These are phyloP conservation scores for Dilophus febrilis DNA, from an alignment of 2,888 invertebrate species.

Conservation along the genomic window DNA sequence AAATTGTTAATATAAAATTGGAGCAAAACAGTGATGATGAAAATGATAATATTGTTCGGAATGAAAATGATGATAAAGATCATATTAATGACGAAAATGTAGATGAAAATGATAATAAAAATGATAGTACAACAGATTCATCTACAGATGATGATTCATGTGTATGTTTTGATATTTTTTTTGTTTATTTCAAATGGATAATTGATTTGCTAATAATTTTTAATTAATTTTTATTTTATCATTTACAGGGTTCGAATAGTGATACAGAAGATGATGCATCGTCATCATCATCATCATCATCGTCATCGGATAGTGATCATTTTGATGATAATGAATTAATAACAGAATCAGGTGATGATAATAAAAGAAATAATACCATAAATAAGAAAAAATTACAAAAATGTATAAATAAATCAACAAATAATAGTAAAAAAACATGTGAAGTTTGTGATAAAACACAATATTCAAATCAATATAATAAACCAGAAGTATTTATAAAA, in stretches of 20 bases:
- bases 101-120: constrained; percentile 9
- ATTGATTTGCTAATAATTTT: no score
- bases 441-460: constrained; percentile 38
- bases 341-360: no score
- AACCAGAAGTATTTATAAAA: constrained; percentile 42
- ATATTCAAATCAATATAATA: constrained; percentile 38
- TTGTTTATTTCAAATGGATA: no score
- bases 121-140: constrained; percentile 17
- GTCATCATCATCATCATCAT: no score
- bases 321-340: constrained; percentile 21
- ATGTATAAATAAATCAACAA: constrained; percentile 30
- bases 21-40: background rate
- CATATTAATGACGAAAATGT: constrained; percentile 20
- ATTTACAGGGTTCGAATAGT: constrained; percentile 20
- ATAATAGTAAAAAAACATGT: constrained; percentile 41
- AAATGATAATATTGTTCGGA: no score
- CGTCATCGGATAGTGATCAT: no score
- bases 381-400: background rate
- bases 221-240: no score
- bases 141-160: constrained; percentile 12
- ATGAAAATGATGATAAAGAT: constrained; percentile 13
- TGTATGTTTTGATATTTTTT: no score
- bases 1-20: constrained; percentile 10
- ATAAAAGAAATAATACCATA: constrained; percentile 17
- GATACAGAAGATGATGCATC: constrained; percentile 12